Evolutionary conservation across 1,140 invertebrate genomes (phyloP), one percentile per base, ranked within the genome.

Genomic region (Magallana ariakensis): DNA sequence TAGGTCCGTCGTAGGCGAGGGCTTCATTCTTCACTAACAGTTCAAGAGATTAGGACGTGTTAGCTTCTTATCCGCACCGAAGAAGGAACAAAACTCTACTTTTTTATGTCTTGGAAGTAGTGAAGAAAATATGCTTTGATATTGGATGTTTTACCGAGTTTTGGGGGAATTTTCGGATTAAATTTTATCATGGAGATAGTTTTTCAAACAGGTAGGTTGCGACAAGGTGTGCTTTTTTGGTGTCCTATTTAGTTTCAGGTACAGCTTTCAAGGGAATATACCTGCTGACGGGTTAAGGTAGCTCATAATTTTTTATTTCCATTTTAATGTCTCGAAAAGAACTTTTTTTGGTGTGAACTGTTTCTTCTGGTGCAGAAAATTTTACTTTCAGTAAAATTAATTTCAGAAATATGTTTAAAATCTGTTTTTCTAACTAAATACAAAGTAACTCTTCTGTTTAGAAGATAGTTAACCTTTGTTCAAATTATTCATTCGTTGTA

Each of bases 131-230:
- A 11, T 75, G 19, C 22, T 75, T 75, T 75, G 66, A 75, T 75
- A 22, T 19, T 75, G 66, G 66, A 75, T 75, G 13, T 75, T 75
- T 75, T 75, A 26, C 66, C 66, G 11, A 26, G 66, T 33, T 75
- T 46, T 66, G 22, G 16, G 22, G 33, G 26, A 75, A 33, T 75
- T 75, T 75, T 75, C 66, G 22, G 22, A 22, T 75, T 33, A 75
- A 75, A 75, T 75, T 22, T 75, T 75, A 75, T 75, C 7, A 75
- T 75, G 22, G 13, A 26, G 66, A 75, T 75, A 75, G 19, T 13
- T 75, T 75, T 75, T 13, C 66, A 75, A 75, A 75, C 66, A 75
- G 66, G 66, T 75, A 75, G 9, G 66, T 75, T 10, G 7, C 33
- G 22, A 22, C 22, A 26, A 26, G 9, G 19, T 75, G 22, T 11